Conservation (phyloP, 2,113 vertebrate species). For the Poicephalus meyeri region DNA sequence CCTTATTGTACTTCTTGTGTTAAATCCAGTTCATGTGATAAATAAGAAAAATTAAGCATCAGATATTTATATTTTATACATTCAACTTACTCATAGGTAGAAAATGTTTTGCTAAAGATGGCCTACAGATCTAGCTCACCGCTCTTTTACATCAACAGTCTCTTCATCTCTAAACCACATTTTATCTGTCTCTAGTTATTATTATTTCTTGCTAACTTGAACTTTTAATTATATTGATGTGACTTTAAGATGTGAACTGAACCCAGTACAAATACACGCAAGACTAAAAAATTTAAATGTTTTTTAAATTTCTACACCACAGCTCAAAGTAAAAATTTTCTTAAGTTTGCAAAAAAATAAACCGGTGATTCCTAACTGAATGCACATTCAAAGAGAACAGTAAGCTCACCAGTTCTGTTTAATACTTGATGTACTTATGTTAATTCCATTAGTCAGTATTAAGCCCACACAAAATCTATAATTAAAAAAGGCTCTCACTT, state of each 20-base stretch:
- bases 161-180: not conserved
- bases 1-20: not conserved
- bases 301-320: not conserved
- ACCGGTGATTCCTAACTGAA: not conserved
- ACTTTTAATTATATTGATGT: not conserved
- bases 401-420: not conserved
- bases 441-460: not conserved
- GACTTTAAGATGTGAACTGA: not conserved
- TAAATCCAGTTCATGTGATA: not conserved
- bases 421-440: not conserved
- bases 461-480: not conserved
- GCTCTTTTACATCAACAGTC: not conserved
- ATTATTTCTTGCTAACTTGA: not conserved
- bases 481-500: conserved; percentile 78
- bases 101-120: not conserved
- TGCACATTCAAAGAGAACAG: not conserved
- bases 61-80: not conserved
- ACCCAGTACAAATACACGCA: not conserved
- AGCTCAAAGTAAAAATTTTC: not conserved
- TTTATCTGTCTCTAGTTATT: not conserved
- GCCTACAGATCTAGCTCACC: not conserved
- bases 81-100: not conserved
- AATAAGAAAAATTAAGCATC: not conserved
- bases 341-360: not conserved
- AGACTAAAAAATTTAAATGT: not conserved